Evolutionary conservation across 2,888 invertebrate genomes (phyloP), one percentile per base, ranked within the genome.

Genomic region (Ennomos fuscantarius): DNA sequence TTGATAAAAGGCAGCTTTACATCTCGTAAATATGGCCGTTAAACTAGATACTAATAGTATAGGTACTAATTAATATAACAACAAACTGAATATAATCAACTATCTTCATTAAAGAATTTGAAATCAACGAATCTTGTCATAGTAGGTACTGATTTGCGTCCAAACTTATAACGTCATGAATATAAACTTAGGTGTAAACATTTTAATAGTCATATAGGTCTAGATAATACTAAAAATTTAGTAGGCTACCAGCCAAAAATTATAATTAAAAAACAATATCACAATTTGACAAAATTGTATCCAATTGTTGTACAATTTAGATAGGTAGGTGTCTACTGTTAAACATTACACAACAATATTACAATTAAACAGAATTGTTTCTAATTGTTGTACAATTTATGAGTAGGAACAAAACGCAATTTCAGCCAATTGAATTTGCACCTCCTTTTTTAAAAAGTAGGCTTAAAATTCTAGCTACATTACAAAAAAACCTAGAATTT

Each of bases 1-100:
- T 77, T 62, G 71, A n/a, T 49, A 24, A 40, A 33, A 57, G 74
- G 81, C 81, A 69, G 66, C 81, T 86, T 89, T 87, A 86, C 86
- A 60, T 9, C n/a, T 34, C 47, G 84, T 84, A 87, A 86, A 84
- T 82, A 79, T 67, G 55, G 78, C 77, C 77, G n/a, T 48, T 48
- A 53, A 55, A 32, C 2, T 61, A 50, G 13, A 41, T 52, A 57
- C 41, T 13, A 51, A 24, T 24, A 40, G 31, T 40, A 52, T 8
- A 46, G 8, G 13, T 24, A 24, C 24, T 24, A n/a, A n/a, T n/a
- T n/a, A n/a, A 24, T 24, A 24, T 24, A 3, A 24, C 1, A 1
- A 24, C 1, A 24, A 24, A 24, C 2, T 24, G 24, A 24, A 24
- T 6, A 24, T 24, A 24, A 24, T 24, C 24, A 24, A 24, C 24